These are phyloP conservation scores for Lycorma delicatula DNA, from an alignment of 1,140 invertebrate genomes.

Conservation along the genomic window DNA sequence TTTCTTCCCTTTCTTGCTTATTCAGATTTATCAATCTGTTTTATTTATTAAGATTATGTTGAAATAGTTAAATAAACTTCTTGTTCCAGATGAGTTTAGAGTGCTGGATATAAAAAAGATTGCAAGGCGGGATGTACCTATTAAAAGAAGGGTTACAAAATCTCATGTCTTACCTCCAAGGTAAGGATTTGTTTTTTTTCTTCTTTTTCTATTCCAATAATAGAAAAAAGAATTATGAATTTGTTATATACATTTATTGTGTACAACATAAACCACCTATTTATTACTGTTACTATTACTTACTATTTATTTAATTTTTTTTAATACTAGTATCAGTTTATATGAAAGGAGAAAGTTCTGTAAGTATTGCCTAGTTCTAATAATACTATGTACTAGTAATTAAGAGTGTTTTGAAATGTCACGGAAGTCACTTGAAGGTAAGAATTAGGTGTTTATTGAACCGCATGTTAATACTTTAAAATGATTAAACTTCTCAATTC, in stretches of 20 bases:
- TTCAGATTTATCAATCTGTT: too few species aligned
- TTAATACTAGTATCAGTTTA: background rate
- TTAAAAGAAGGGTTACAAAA: background rate
- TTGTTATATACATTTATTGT: background rate
- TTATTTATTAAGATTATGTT: too few species aligned
- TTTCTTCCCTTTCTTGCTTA: too few species aligned
- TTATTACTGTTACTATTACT: background rate
- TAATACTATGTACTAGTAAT: too few species aligned
- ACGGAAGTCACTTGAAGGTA: too few species aligned
- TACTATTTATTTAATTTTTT: background rate
- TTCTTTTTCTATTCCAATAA: background rate
- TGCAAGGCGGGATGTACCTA: slow-evolving; percentile 2
- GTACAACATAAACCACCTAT: background rate
- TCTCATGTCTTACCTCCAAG: slow-evolving; percentile 6
- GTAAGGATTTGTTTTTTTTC: slow-evolving; percentile 15
- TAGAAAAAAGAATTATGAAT: background rate
- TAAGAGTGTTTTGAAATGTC: too few species aligned
- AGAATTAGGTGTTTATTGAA: too few species aligned
- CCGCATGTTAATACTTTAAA: too few species aligned
- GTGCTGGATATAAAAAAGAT: slow-evolving; percentile 35
- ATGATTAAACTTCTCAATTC: too few species aligned
- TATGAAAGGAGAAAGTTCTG: background rate
- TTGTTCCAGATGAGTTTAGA: slow-evolving; percentile 39
- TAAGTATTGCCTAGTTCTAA: background rate
- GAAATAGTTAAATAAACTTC: too few species aligned